Conservation (phyloP, 2,113 vertebrate species). For the Thalassarche chlororhynchos region DNA sequence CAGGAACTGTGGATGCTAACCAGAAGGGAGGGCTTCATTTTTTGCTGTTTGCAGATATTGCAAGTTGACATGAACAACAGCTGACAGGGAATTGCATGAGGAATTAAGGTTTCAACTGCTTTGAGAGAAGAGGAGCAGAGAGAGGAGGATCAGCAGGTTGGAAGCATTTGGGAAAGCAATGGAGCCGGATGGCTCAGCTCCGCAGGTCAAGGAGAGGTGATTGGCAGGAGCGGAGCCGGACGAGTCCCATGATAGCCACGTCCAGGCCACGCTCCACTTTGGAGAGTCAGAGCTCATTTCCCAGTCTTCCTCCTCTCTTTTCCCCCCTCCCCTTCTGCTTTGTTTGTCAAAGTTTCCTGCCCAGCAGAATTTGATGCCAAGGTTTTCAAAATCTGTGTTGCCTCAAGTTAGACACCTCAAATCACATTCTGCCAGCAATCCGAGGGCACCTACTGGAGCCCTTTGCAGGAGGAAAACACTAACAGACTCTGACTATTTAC, state of each 20-base stretch:
- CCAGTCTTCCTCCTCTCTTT: not conserved
- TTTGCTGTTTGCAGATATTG: not conserved
- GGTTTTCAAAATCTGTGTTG: not conserved
- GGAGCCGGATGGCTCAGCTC: not conserved
- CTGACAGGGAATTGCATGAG: not conserved
- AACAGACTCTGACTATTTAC: not conserved
- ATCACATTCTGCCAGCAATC: not conserved
- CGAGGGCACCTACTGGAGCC: accelerated
- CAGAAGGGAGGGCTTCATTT: not conserved
- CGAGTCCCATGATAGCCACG: accelerated
- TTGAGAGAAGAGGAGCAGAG: not conserved
- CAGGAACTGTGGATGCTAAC: not conserved
- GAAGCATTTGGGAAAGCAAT: not conserved
- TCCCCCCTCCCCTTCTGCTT: not conserved
- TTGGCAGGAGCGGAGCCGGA: not conserved
- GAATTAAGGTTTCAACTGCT: not conserved
- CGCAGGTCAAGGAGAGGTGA: not conserved
- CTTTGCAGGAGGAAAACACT: not conserved
- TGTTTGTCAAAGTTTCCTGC: not conserved
- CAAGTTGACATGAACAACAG: not conserved
- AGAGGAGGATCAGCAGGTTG: accelerated
- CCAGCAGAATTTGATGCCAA: not conserved
- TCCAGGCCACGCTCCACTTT: not conserved
- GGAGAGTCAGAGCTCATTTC: not conserved
- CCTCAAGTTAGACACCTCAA: not conserved